Conservation (phyloP, 2,888 invertebrate species). For the Calliphora vomitoria region DNA sequence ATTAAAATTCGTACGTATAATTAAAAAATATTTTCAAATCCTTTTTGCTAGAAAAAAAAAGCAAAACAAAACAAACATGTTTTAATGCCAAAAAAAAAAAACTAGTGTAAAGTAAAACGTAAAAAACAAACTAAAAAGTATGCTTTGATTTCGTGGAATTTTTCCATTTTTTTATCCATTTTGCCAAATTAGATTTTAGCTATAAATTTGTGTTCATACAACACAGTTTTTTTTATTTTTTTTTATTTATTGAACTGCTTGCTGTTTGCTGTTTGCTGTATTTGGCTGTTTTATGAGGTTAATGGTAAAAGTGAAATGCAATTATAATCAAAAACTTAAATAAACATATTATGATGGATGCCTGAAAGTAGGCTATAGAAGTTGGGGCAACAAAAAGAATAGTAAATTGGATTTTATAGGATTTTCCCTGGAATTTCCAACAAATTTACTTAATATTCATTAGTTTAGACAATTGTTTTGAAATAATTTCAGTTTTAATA, state of each 20-base stretch:
- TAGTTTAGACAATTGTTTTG: too few species aligned
- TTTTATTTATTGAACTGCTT: slow-evolving; percentile 4
- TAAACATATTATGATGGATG: neutral
- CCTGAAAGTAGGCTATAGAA: neutral
- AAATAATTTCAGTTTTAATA: too few species aligned
- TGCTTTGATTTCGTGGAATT: slow-evolving; percentile 40
- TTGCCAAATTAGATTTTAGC: slow-evolving; percentile 31
- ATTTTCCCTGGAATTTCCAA: too few species aligned
- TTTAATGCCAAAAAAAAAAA: slow-evolving; percentile 48
- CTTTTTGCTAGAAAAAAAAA: neutral
- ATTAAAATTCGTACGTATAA: slow-evolving; percentile 30
- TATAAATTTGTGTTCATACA: slow-evolving; percentile 14
- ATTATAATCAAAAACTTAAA: neutral
- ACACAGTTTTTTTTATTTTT: neutral
- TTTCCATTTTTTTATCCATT: neutral
- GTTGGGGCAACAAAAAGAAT: neutral
- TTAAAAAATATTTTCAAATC: slow-evolving; percentile 50
- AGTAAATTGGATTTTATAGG: too few species aligned
- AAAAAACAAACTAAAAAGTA: neutral
- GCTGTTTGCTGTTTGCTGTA: too few species aligned
- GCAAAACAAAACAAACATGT: slow-evolving; percentile 5
- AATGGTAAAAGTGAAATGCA: slow-evolving; percentile 3
- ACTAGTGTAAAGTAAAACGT: neutral
- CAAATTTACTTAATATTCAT: too few species aligned
- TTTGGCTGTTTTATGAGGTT: slow-evolving; percentile 1